Conservation (phyloP, 2,797 vertebrate genomes). For the Tangara arthus region DNA sequence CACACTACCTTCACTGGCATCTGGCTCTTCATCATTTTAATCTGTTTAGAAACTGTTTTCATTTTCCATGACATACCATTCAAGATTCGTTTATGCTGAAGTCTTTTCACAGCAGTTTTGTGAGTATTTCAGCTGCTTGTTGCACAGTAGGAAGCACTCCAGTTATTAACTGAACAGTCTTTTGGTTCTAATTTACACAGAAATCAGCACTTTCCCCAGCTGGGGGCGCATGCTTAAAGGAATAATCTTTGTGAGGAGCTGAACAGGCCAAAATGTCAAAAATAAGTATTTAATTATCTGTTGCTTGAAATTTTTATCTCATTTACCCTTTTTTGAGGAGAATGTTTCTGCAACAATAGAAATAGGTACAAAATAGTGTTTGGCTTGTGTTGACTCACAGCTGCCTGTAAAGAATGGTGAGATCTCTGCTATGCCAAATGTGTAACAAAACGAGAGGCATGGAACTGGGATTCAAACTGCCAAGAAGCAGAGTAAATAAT, state of each 20-base stretch:
- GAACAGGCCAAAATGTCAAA: background rate
- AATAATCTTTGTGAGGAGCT: background rate
- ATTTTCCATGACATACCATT: background rate
- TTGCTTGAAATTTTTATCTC: background rate
- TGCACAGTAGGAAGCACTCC: background rate
- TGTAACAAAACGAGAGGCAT: background rate
- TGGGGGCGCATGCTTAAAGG: background rate
- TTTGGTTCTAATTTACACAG: background rate
- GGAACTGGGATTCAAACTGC: background rate
- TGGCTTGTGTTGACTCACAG: background rate
- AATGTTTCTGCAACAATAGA: background rate
- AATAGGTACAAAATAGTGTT: background rate
- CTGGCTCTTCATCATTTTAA: background rate
- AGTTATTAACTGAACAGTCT: background rate
- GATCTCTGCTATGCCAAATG: background rate
- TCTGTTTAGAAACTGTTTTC: background rate
- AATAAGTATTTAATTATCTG: background rate
- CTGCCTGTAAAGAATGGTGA: background rate
- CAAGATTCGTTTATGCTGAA: background rate
- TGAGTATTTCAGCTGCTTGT: background rate
- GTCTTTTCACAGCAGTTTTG: background rate
- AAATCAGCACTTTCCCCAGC: background rate
- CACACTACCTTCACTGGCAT: background rate
- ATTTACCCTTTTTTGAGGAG: rapidly evolving
- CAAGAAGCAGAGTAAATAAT: conserved; percentile 39